These are phyloP conservation scores for Phengaris arion DNA, from an alignment of 2,888 invertebrate genomes.

Conservation along the genomic window DNA sequence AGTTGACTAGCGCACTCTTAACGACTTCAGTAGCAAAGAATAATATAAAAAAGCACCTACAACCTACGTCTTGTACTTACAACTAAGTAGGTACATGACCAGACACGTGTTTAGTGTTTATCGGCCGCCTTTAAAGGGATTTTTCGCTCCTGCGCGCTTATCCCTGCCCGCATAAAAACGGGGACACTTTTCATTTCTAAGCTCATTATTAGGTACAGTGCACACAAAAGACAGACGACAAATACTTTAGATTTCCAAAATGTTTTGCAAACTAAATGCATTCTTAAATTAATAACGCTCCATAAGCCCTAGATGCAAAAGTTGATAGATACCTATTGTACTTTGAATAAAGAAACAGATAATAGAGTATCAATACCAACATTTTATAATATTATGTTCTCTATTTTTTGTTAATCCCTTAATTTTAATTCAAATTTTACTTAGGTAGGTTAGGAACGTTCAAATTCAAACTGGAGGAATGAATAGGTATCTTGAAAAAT, in stretches of 20 bases:
- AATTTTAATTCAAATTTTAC: neutral
- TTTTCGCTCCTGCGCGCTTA: constrained; percentile 20
- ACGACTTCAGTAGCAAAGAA: too few species aligned
- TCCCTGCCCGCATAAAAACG: constrained; percentile 17
- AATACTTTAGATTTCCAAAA: constrained; percentile 6
- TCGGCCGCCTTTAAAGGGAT: constrained; percentile 25
- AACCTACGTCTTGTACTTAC: neutral
- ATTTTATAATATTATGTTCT: too few species aligned
- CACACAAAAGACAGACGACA: constrained; percentile 4
- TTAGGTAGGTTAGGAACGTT: too few species aligned
- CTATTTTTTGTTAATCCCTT: neutral
- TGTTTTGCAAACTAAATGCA: constrained; percentile 18
- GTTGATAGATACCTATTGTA: neutral
- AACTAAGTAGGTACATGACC: neutral
- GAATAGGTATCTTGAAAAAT: too few species aligned
- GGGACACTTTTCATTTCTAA: constrained; percentile 25
- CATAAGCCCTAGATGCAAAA: constrained; percentile 13
- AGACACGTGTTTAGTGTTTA: constrained; percentile 17
- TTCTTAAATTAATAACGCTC: constrained; percentile 9
- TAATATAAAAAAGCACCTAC: neutral
- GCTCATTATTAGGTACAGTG: constrained; percentile 24
- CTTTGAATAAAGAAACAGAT: neutral
- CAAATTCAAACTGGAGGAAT: neutral
- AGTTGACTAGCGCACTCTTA: too few species aligned
- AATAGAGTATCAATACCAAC: neutral